A percentile compares a stretch with the other conserved stretches of the same genome.
These are phyloP conservation scores for Galeopterus variegatus DNA, from an alignment of 2,113 vertebrate genomes.

Conservation along the genomic window DNA sequence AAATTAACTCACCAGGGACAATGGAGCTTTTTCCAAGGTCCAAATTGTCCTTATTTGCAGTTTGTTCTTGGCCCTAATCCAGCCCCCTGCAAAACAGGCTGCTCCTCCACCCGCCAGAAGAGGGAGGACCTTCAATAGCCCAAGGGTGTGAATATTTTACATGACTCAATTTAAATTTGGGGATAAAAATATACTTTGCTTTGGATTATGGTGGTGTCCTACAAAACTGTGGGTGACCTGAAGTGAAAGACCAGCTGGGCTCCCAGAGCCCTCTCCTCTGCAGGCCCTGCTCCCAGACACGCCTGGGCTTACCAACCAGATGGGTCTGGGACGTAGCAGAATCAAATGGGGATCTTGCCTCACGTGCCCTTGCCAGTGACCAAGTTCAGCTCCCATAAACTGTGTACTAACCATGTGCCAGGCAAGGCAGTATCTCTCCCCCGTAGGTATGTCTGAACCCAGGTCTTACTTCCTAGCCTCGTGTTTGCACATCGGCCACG, in stretches of 20 bases:
- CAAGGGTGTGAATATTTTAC: not conserved
- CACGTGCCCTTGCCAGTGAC: not conserved
- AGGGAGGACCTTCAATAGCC: not conserved
- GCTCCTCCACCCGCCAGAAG: not conserved
- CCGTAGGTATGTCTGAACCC: not conserved
- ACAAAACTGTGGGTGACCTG: not conserved
- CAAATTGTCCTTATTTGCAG: slow-evolving; percentile 75
- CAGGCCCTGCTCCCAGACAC: not conserved
- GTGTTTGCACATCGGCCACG: not conserved
- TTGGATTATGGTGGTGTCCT: not conserved
- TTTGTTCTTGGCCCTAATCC: slow-evolving; percentile 74
- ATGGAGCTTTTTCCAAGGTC: slow-evolving; percentile 78
- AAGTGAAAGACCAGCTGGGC: not conserved
- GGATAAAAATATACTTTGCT: not conserved
- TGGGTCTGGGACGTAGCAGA: rapidly evolving
- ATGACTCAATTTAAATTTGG: not conserved
- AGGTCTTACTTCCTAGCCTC: not conserved
- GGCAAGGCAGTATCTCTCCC: not conserved
- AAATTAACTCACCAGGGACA: slow-evolving; percentile 89
- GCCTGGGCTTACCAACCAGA: not conserved
- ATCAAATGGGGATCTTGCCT: not conserved
- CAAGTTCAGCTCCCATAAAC: not conserved
- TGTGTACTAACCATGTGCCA: not conserved
- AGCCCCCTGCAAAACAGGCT: slow-evolving; percentile 62
- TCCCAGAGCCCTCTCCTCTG: not conserved